Base-by-base conservation (phyloP, 2,888 invertebrate genomes). In the Watsonalla cultraria region DNA sequence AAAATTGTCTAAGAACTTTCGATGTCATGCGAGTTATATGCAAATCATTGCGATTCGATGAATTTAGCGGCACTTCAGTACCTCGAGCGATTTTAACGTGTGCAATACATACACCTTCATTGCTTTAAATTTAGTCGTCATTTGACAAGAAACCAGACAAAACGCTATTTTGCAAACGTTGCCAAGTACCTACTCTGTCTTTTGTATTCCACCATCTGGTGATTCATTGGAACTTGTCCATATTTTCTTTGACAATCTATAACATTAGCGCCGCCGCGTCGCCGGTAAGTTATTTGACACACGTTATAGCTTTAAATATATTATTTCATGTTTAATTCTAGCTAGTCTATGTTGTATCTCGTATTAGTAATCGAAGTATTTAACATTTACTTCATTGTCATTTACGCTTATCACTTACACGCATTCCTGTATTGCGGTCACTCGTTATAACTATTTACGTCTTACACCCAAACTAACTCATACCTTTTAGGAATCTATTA, bases 121-220 rank as follows among this genome's bases (percentile, higher is more conserved):
- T 74, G 76, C 72, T 80, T 78, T 86, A 85, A 82, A 83, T 84
- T 83, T 85, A 86, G 82, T 74, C 69, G 76, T 80, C 79, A 81
- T 83, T 84, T 84, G 82, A 83, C 80, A 74, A 82, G 62, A 68
- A 74, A 65, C 63, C 66, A 70, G 68, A 65, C 76, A 78, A 78
- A 78, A 76, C 65, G 75, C 77, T 78, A 78, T 76, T 77, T 77
- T 68, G 72, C 68, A 65, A 72, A 62, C 69, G 66, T 71, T 86
- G 84, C 82, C 86, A 84, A 87, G 80, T 72, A 68, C 65, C 79
- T 72, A 68, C 65, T 62, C 61, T 66, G 68, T 78, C 82, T 85
- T 83, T 84, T 84, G 83, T 85, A 73, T 73, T 78, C 69, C 66
- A 60, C 62, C 61, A 54, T 60, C 61, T 58, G 61, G 64, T 82